These are phyloP conservation scores for Rhopilema esculentum DNA, from an alignment of 30 jellyfish, hydroid and myxozoan species.

Conservation along the genomic window DNA sequence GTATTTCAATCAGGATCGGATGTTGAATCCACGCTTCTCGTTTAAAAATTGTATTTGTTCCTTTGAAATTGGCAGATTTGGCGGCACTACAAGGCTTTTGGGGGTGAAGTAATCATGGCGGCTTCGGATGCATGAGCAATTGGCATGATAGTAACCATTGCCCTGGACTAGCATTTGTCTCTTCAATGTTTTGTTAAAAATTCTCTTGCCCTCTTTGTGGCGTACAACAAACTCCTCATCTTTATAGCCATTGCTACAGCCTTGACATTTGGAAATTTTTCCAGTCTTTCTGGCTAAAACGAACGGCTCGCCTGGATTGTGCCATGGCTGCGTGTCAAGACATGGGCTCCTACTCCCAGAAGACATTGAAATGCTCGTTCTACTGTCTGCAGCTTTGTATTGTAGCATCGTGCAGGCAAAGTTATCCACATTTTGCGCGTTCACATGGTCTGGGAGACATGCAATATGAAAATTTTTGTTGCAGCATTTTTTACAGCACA, in stretches of 20 bases:
- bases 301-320: conserved; percentile 17
- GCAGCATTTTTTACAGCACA: not conserved
- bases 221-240: conserved; percentile 9
- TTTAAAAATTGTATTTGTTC: not conserved
- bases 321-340: conserved; percentile 15
- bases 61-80: not conserved
- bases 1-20: not conserved
- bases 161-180: not conserved
- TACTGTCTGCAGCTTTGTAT: not conserved
- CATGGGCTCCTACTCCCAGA: not conserved
- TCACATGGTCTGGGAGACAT: not conserved
- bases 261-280: conserved; percentile 12
- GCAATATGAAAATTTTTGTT: not conserved
- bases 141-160: not conserved
- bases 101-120: not conserved
- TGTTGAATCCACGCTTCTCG: not conserved
- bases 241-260: conserved; percentile 7
- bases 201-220: conserved; percentile 7
- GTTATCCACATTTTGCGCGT: not conserved
- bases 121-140: not conserved
- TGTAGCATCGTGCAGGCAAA: not conserved
- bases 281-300: not conserved
- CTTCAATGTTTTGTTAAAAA: conserved; percentile 3
- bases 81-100: not conserved
- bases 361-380: not conserved